Percentiles rank a stretch among this genome's conserved stretches.
Conservation (phyloP, 1,140 invertebrate species). For the Pomacea maculata region DNA sequence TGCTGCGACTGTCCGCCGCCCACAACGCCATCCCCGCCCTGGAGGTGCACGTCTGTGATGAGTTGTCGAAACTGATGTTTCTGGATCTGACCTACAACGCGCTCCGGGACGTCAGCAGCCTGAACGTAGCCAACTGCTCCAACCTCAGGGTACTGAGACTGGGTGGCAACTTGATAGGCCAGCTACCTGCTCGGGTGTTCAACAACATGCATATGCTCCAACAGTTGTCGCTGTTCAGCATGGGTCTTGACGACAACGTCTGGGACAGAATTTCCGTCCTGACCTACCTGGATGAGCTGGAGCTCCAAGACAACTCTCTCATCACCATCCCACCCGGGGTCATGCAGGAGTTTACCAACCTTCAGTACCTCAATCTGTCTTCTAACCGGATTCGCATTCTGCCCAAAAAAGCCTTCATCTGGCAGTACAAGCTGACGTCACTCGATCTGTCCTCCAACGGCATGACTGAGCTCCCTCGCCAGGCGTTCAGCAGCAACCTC, state of each 20-base stretch:
- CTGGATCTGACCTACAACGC: constrained; percentile 34
- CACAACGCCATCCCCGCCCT: constrained; percentile 28
- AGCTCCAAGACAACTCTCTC: constrained; percentile 24
- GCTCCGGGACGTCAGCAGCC: constrained; percentile 3
- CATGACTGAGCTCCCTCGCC: constrained; percentile 17
- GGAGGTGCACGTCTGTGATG: constrained; percentile 8
- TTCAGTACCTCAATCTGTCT: constrained; percentile 22
- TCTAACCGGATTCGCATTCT: constrained; percentile 27
- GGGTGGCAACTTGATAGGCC: constrained; percentile 18
- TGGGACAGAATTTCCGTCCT: constrained; percentile 26
- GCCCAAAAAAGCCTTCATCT: constrained; percentile 24
- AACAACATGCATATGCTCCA: constrained; percentile 9
- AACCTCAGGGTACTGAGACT: constrained; percentile 26
- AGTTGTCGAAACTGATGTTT: constrained; percentile 20
- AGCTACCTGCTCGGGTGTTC: constrained; percentile 16
- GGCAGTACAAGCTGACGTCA: constrained; percentile 16
- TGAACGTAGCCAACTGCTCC: constrained; percentile 19
- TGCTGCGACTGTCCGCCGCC: constrained; percentile 24
- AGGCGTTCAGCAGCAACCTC: constrained; percentile 24
- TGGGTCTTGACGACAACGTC: constrained; percentile 29
- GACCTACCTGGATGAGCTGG: constrained; percentile 13
- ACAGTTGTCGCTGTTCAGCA: constrained; percentile 24
- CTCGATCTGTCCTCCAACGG: constrained; percentile 35
- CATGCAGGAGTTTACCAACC: constrained; percentile 23
- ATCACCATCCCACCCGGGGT: constrained; percentile 16